phyloP scores from a whole-genome alignment of 2,888 invertebrate species.

The Desoria tigrina region DNA sequence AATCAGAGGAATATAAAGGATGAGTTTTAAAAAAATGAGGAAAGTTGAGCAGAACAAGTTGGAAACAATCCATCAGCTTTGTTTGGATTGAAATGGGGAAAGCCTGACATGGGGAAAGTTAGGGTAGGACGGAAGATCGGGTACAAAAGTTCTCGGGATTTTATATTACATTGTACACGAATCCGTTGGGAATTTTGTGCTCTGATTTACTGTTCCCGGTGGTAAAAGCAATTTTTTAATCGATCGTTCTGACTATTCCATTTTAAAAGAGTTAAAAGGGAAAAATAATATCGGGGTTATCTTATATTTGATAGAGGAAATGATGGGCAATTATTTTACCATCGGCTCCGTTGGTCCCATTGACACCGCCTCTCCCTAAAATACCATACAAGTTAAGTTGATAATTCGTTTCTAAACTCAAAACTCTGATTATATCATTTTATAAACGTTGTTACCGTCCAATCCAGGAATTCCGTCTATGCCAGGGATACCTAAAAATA shows the following conservation, averaged over 20 bases:
- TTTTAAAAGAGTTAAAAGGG: no score
- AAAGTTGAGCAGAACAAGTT: slow-evolving; percentile 30
- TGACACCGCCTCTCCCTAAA: slow-evolving; percentile 60
- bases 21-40: slow-evolving; percentile 32
- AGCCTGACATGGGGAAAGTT: background rate
- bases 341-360: slow-evolving; percentile 66
- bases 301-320: no score
- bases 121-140: background rate
- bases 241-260: no score
- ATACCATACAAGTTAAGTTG: no score
- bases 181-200: no score
- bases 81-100: slow-evolving; percentile 1
- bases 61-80: slow-evolving; percentile 16
- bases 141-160: background rate
- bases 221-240: no score
- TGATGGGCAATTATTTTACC: slow-evolving; percentile 58
- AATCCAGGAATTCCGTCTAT: slow-evolving; percentile 64
- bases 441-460: slow-evolving; percentile 43
- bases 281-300: no score
- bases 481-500: slow-evolving; percentile 61
- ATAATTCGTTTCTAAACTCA: no score
- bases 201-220: no score
- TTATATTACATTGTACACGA: no score
- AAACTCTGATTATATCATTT: no score
- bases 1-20: background rate